phyloP scores from a whole-genome alignment of 2,888 invertebrate genomes.

The Aleiodes testaceus region DNA sequence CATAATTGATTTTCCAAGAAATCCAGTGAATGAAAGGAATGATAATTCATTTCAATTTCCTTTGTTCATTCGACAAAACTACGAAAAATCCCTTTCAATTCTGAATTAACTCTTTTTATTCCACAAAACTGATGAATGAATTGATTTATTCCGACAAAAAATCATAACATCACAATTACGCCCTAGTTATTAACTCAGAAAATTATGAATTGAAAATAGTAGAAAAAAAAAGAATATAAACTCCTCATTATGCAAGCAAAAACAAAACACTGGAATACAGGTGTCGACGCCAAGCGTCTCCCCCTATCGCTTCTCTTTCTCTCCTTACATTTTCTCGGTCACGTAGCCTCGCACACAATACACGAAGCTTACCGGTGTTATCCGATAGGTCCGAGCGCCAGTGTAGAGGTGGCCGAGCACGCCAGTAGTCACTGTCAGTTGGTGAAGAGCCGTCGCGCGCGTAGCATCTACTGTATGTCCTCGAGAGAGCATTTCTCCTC shows the following conservation, averaged over 20 bases:
- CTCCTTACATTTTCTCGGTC: slow-evolving; percentile 14
- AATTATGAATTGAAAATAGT: too few species aligned
- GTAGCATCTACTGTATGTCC: slow-evolving; percentile 33
- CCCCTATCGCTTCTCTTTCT: neutral
- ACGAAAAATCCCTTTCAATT: too few species aligned
- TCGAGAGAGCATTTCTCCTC: neutral
- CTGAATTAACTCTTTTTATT: too few species aligned
- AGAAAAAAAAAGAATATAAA: too few species aligned
- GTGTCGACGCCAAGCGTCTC: neutral
- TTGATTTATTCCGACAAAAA: too few species aligned
- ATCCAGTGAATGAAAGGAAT: too few species aligned
- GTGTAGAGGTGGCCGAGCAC: slow-evolving; percentile 21
- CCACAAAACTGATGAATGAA: too few species aligned
- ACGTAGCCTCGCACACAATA: slow-evolving; percentile 5
- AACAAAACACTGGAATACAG: neutral
- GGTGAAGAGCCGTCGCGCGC: slow-evolving; percentile 45
- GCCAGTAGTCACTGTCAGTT: slow-evolving; percentile 47
- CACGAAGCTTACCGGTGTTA: slow-evolving; percentile 15
- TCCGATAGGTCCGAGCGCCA: slow-evolving; percentile 12
- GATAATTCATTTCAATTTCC: too few species aligned
- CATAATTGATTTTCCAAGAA: too few species aligned
- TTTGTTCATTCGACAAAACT: too few species aligned
- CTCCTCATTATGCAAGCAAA: neutral
- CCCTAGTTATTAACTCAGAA: too few species aligned
- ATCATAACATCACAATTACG: too few species aligned